These are phyloP conservation scores for Phyllotis vaccarum DNA, from an alignment of 2,797 vertebrate species.

Conservation along the genomic window DNA sequence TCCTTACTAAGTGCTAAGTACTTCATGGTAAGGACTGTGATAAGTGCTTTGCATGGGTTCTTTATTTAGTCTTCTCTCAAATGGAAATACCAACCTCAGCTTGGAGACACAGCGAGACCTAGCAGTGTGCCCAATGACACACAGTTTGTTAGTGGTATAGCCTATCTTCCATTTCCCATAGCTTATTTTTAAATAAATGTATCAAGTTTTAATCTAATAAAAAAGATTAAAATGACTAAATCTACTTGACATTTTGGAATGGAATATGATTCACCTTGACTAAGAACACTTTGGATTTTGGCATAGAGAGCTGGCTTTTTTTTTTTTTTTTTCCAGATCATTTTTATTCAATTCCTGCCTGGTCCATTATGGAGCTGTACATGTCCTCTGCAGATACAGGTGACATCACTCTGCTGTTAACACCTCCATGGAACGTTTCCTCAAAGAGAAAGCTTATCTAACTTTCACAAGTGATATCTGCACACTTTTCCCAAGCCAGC, in stretches of 20 bases:
- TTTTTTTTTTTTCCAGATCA: constrained; percentile 71
- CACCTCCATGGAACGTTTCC: not conserved
- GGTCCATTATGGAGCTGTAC: constrained; percentile 37
- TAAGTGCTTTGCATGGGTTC: not conserved
- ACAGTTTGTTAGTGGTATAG: not conserved
- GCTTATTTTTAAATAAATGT: constrained; percentile 4
- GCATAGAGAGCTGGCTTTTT: constrained; percentile 69
- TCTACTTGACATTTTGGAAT: constrained; percentile 24
- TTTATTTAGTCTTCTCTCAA: constrained; percentile 11
- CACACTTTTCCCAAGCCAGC: not conserved
- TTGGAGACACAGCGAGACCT: constrained; percentile 16
- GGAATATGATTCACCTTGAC: constrained; percentile 72
- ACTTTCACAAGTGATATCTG: constrained; percentile 35
- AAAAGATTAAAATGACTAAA: constrained; percentile 72
- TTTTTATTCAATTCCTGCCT: constrained; percentile 66
- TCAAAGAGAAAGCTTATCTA: constrained; percentile 49
- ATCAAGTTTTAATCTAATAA: constrained; percentile 70
- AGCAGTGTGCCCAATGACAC: not conserved
- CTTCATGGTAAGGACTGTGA: not conserved
- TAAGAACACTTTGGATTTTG: constrained; percentile 68
- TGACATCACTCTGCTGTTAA: constrained; percentile 48
- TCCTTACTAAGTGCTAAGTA: constrained; percentile 3
- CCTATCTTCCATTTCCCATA: constrained; percentile 33
- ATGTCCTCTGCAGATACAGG: constrained; percentile 51
- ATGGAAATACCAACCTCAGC: not conserved